phyloP scores from a whole-genome alignment of 2,888 invertebrate species.

The Asteroscopus sphinx region DNA sequence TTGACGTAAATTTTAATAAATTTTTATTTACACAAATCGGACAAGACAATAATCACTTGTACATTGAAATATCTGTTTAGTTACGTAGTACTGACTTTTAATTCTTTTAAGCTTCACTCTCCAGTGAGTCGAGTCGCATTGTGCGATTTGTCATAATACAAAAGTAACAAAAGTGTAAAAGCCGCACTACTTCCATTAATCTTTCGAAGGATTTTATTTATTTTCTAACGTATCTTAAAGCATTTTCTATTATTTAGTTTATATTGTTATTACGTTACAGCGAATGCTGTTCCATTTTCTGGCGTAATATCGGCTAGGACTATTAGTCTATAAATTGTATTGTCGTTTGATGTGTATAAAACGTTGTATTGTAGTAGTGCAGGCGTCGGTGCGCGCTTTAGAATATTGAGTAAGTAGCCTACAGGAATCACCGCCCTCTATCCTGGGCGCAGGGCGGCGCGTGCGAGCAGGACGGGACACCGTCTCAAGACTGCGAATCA shows the following conservation, averaged over 20 bases:
- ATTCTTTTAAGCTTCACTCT: conserved; percentile 57
- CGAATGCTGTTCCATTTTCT: conserved; percentile 9
- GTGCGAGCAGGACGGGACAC: conserved; percentile 79
- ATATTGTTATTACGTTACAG: conserved; percentile 5
- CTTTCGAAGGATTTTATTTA: conserved; percentile 36
- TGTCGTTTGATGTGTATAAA: conserved; percentile 35
- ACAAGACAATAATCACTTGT: no score
- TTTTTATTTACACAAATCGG: no score
- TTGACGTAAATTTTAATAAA: no score
- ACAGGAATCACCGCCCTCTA: conserved; percentile 66
- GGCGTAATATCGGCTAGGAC: conserved; percentile 7
- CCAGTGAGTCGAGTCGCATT: conserved; percentile 37
- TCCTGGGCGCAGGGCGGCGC: conserved; percentile 55
- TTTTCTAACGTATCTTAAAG: conserved; percentile 39
- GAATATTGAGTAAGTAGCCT: conserved; percentile 88
- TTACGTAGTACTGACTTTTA: conserved; percentile 17
- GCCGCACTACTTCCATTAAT: conserved; percentile 44
- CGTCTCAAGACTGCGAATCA: conserved; percentile 90
- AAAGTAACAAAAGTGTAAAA: conserved; percentile 40
- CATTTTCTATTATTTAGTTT: conserved; percentile 4
- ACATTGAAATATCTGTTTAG: no score
- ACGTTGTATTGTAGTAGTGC: conserved; percentile 67
- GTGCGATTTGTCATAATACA: conserved; percentile 56
- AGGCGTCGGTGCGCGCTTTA: conserved; percentile 77
- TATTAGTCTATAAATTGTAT: conserved; percentile 22